A percentile compares a stretch with the other conserved stretches of the same genome.
Evolutionary conservation across 2,113 vertebrate genomes (phyloP).

Genomic region (Elachura formosa): DNA sequence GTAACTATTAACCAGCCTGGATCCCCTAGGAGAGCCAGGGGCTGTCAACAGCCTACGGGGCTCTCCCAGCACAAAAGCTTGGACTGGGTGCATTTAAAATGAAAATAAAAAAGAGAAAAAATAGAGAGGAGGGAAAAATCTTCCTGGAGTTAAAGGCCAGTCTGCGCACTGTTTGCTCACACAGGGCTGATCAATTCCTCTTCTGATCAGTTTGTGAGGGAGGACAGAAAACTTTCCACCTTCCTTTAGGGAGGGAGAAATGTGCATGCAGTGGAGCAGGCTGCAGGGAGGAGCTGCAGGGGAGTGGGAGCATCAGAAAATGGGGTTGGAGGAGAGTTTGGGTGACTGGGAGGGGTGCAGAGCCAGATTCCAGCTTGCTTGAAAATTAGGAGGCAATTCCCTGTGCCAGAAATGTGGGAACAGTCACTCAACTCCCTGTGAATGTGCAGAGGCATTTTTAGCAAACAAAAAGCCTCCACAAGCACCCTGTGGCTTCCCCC

Average conservation of each 20-base stretch:
- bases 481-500: neutral
- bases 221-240: neutral
- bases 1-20: neutral
- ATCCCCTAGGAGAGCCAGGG: neutral
- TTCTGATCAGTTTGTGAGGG: fast-evolving
- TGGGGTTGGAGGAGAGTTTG: fast-evolving
- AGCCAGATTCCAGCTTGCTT: neutral
- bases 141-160: neutral
- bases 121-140: neutral
- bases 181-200: neutral
- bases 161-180: neutral
- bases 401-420: neutral
- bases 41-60: neutral
- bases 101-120: no score
- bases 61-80: neutral
- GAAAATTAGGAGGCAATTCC: neutral
- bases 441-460: neutral
- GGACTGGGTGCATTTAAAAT: neutral
- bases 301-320: neutral
- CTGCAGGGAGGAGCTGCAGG: neutral
- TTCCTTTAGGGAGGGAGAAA: neutral
- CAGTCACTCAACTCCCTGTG: neutral
- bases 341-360: neutral
- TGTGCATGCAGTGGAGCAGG: neutral
- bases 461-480: neutral